These are phyloP conservation scores for Corythornis madagascariensis DNA, from an alignment of 2,113 vertebrate genomes.

Conservation along the genomic window DNA sequence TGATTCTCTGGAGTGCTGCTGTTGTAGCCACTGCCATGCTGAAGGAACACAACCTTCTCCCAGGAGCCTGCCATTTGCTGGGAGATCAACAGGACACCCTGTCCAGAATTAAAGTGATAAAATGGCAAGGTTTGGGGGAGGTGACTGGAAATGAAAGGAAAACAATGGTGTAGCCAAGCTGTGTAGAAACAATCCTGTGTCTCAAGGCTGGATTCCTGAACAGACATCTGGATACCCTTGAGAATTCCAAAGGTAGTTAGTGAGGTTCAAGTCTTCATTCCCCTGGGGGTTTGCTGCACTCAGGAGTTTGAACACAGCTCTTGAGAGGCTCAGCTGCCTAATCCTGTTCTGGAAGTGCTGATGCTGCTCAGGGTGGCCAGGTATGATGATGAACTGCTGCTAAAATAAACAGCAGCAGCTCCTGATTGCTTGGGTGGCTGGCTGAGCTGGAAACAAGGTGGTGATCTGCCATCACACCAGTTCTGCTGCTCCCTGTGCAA, in stretches of 20 bases:
- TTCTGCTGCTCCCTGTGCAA: background rate
- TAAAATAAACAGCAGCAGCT: slow-evolving; percentile 9
- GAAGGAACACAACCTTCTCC: background rate
- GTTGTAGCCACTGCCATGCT: background rate
- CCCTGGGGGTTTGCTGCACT: background rate
- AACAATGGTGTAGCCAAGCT: background rate
- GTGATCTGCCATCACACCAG: background rate
- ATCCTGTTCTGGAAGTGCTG: slow-evolving; percentile 12
- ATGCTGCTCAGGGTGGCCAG: background rate
- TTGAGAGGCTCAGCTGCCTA: background rate
- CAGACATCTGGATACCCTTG: background rate
- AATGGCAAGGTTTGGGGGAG: background rate
- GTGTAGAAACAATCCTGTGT: fast-evolving
- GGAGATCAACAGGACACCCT: background rate
- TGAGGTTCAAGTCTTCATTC: background rate
- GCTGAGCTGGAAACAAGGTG: background rate
- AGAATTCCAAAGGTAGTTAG: background rate
- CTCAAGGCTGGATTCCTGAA: background rate
- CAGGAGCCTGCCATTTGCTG: background rate
- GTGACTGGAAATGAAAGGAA: background rate
- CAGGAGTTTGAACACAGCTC: background rate
- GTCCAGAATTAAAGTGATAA: background rate
- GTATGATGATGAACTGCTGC: background rate
- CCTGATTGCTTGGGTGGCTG: background rate
- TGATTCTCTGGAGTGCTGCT: background rate